Conservation (phyloP, 2,888 invertebrate species). For the Luperina nickerlii region DNA sequence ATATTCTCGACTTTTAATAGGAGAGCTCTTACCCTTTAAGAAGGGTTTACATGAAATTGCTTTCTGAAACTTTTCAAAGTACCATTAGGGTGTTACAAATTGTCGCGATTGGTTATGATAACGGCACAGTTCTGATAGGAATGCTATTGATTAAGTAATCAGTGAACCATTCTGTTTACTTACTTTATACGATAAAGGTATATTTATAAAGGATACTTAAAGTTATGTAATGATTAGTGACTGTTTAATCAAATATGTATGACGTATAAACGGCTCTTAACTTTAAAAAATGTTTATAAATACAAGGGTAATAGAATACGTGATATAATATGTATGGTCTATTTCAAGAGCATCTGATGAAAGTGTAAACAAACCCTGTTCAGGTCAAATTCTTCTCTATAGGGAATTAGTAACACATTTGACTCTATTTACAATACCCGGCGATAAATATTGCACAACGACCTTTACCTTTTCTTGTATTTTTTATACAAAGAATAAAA, state of each 20-base stretch:
- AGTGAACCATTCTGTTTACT: conserved; percentile 10
- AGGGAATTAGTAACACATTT: background rate
- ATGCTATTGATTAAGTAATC: conserved; percentile 39
- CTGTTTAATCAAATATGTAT: background rate
- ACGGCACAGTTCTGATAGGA: conserved; percentile 28
- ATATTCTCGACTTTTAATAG: background rate
- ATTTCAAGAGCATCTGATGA: background rate
- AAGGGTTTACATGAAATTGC: background rate
- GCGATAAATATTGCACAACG: no score
- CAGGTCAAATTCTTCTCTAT: background rate
- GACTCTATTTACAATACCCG: background rate
- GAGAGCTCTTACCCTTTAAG: background rate
- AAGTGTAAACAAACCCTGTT: background rate
- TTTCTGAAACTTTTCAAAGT: conserved; percentile 28
- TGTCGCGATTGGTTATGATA: conserved; percentile 17
- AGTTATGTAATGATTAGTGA: no score
- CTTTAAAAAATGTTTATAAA: background rate
- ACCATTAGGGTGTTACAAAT: conserved; percentile 27
- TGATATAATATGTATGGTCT: background rate
- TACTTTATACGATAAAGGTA: background rate
- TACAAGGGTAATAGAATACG: background rate
- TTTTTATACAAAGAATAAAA: no score
- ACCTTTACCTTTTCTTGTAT: no score
- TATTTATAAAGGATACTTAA: no score
- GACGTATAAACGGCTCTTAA: background rate